Percentiles rank a stretch among this genome's conserved stretches.
These are phyloP conservation scores for Corythornis vintsioides DNA, from an alignment of 2,113 vertebrate species.

Conservation along the genomic window DNA sequence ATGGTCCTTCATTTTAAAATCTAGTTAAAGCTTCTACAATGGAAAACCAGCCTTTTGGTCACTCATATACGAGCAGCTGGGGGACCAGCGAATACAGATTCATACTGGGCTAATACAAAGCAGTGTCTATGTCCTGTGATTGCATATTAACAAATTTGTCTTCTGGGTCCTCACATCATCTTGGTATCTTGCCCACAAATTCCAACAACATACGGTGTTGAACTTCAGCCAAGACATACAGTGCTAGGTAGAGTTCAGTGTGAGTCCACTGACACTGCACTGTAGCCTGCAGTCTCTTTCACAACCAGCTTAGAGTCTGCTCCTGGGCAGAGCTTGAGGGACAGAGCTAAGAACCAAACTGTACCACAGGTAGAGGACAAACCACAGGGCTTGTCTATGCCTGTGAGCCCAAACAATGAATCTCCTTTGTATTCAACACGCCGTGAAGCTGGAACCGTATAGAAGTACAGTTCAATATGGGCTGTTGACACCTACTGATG, in stretches of 20 bases:
- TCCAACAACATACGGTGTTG: background rate
- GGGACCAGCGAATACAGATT: rapidly evolving
- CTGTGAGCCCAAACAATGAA: background rate
- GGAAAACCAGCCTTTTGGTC: constrained; percentile 2
- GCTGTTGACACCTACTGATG: background rate
- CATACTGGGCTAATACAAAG: background rate
- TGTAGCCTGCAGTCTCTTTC: background rate
- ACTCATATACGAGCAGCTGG: background rate
- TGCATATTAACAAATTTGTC: background rate
- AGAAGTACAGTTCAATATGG: background rate
- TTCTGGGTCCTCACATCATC: constrained; percentile 1
- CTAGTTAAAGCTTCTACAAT: background rate
- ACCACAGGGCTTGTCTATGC: background rate
- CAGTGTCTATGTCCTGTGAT: background rate
- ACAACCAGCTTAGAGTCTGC: background rate
- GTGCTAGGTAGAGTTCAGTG: background rate
- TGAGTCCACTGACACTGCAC: background rate
- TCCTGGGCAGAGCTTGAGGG: background rate
- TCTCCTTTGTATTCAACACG: background rate
- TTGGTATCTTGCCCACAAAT: background rate
- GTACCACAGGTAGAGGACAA: background rate
- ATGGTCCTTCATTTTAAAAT: background rate
- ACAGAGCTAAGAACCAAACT: background rate
- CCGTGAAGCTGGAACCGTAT: background rate
- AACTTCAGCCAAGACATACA: background rate